These are phyloP conservation scores for Myotis vivesi DNA, from an alignment of 2,797 vertebrate genomes.

Conservation along the genomic window DNA sequence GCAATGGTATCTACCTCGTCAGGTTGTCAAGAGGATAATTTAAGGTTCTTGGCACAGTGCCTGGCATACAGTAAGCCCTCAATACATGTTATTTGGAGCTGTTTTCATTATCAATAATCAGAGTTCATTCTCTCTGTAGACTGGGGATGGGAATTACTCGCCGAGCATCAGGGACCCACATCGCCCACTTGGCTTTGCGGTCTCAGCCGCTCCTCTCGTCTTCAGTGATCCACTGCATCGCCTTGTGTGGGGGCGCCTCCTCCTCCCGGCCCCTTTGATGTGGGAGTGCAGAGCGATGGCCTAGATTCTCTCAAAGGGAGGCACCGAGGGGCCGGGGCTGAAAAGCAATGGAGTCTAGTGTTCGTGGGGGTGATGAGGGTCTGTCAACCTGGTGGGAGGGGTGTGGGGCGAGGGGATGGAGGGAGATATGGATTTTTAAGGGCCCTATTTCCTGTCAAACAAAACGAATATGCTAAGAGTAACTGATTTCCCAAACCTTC, in stretches of 20 bases:
- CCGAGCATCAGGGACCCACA: background rate
- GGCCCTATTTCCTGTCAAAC: background rate
- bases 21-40: background rate
- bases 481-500: background rate
- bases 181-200: background rate
- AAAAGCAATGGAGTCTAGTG: conserved; percentile 18
- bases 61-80: background rate
- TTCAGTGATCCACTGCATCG: background rate
- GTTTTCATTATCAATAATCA: background rate
- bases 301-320: conserved; percentile 71
- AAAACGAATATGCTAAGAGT: background rate
- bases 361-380: background rate
- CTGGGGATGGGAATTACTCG: background rate
- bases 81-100: background rate
- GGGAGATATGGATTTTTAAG: background rate
- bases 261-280: conserved; percentile 36
- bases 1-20: background rate
- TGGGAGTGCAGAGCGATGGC: conserved; percentile 48
- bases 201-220: background rate
- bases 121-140: conserved; percentile 1
- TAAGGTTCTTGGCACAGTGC: background rate
- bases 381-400: background rate
- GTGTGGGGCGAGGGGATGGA: background rate
- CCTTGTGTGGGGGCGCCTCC: background rate
- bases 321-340: conserved; percentile 31